Base-by-base conservation (phyloP, 2,113 vertebrate genomes). In the Dipodomys ordii region DNA sequence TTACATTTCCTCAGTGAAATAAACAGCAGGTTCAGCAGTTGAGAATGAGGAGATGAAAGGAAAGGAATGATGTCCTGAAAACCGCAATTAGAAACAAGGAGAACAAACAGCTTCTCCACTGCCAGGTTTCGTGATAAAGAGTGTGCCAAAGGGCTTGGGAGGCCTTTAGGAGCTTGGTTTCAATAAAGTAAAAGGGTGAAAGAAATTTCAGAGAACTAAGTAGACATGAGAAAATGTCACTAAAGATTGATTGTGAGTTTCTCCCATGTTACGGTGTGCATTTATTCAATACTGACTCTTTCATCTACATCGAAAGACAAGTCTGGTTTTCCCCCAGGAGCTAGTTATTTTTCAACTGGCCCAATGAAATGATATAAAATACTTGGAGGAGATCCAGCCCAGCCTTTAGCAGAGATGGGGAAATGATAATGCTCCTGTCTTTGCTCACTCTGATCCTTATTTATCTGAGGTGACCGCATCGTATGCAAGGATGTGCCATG, bases 271-370 rank as follows among this genome's bases (percentile, higher is more conserved):
- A 11, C 23, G 10, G 15, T 67, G 35, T 92, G 68, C 2, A 68
- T 53, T 90, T 83, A 90, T 78, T 71, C 30, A 4, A 79, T 85
- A 83, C 46, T 68, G 25, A 81, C 39, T 30, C 57, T 62, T 83
- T 81, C 32, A 39, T 39, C 16, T 76, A 46, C 57, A 10, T 3
- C 79, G 35, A 81, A 94, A 96, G 57, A 32, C 6, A 91, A 83
- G 46, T 60, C 28, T 86, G 28, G 76, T 8, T 53, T 80, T 85
- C 87, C 23, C 64, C 15, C 32, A 32, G 32, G 44, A 90, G 35
- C 12, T 80, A 83, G 67, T 69, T 49, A 30, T 35, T 84, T 90
- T 96, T 88, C 90, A 35, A 94, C n/a, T 77, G 53, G 69, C 30
- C 68, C 49, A 53, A 72, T 74, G 16, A 68, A 81, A 67, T 71